Percentiles rank a stretch among this genome's conserved stretches.
Conservation (phyloP, 2,113 vertebrate species). For the Sula dactylatra region DNA sequence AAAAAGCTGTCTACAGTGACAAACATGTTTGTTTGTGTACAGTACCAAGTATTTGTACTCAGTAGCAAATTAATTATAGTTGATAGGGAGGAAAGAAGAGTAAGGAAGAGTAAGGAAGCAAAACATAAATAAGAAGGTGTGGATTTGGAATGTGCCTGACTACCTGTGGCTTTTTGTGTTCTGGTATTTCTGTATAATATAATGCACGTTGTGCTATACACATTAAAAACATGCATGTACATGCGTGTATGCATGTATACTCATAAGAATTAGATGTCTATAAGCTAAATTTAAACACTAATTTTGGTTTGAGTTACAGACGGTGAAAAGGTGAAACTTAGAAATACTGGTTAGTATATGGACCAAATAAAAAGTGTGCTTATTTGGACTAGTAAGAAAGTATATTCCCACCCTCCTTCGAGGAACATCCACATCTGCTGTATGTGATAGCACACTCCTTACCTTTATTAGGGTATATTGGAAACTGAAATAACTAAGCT, state of each 20-base stretch:
- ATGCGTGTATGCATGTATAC: neutral
- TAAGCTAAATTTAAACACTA: neutral
- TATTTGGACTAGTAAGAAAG: neutral
- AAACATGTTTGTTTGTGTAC: neutral
- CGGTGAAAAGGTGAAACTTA: neutral
- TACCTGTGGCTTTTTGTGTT: neutral
- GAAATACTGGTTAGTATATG: neutral
- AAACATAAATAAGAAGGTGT: neutral
- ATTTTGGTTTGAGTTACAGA: neutral
- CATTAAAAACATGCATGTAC: neutral
- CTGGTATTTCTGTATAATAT: neutral
- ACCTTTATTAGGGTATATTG: neutral
- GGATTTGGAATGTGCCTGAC: neutral
- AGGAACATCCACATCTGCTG: neutral
- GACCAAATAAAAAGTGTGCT: neutral
- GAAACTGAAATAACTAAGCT: neutral
- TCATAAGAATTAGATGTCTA: neutral
- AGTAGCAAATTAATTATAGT: neutral
- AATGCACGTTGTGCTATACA: rapidly evolving
- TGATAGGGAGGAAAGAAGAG: neutral
- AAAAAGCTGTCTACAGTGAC: neutral
- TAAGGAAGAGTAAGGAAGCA: neutral
- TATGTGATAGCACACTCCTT: neutral
- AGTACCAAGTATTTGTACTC: neutral
- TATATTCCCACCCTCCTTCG: neutral